These are phyloP conservation scores for Aptenodytes patagonicus DNA, from an alignment of 2,113 vertebrate genomes.

Conservation along the genomic window DNA sequence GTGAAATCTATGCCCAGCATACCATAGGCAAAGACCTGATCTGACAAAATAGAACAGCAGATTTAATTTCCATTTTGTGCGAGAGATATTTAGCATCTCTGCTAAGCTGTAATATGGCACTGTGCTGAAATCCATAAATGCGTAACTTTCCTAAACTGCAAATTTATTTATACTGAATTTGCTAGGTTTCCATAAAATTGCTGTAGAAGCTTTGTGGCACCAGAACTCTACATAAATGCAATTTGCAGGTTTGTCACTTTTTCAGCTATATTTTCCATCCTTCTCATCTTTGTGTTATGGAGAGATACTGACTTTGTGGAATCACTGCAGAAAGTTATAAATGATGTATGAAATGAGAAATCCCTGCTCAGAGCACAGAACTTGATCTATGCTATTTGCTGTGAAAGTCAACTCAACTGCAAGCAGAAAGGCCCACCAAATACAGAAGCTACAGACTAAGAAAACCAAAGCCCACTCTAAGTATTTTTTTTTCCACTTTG, in stretches of 20 bases:
- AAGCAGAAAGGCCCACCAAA: conserved; percentile 41
- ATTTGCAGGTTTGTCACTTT: conserved; percentile 63
- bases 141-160: conserved; percentile 47
- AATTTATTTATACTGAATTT: conserved; percentile 57
- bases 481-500: neutral
- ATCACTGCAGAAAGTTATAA: conserved; percentile 65
- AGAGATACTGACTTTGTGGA: conserved; percentile 63
- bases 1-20: neutral
- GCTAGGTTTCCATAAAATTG: conserved; percentile 45
- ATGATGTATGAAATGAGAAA: conserved; percentile 72
- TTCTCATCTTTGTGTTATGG: conserved; percentile 56
- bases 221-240: conserved; percentile 57
- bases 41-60: conserved; percentile 33
- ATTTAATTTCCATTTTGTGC: conserved; percentile 52
- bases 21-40: neutral
- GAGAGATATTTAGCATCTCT: conserved; percentile 39
- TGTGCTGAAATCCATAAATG: conserved; percentile 46
- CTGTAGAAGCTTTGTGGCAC: conserved; percentile 45
- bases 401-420: conserved; percentile 35
- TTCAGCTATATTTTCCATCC: conserved; percentile 62
- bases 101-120: conserved; percentile 37
- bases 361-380: conserved; percentile 50
- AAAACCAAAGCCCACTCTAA: neutral
- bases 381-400: conserved; percentile 60
- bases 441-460: conserved; percentile 16